phyloP scores from a whole-genome alignment of 2,113 vertebrate genomes.

The Hassar affinis region DNA sequence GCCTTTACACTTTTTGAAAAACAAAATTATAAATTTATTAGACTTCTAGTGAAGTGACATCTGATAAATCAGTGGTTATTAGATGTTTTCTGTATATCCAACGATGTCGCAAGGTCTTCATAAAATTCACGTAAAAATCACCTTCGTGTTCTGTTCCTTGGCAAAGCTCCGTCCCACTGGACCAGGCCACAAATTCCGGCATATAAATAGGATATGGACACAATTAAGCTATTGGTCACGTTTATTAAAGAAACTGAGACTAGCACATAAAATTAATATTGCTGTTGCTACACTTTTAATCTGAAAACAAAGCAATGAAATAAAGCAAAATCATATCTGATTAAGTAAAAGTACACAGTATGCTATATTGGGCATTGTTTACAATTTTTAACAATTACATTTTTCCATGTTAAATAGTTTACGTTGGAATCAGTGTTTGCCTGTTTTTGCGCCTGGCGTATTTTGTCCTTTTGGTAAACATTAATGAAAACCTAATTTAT shows the following conservation, averaged over 20 bases:
- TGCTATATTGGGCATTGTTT: not conserved
- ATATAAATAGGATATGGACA: constrained; percentile 2
- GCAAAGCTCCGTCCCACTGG: not conserved
- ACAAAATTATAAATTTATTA: not conserved
- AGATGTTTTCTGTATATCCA: not conserved
- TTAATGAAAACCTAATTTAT: not conserved
- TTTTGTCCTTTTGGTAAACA: not conserved
- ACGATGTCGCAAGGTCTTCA: not conserved
- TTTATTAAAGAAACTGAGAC: not conserved
- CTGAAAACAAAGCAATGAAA: not conserved
- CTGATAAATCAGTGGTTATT: not conserved
- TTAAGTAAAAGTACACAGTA: not conserved
- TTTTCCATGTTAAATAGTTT: not conserved
- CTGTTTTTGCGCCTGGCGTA: not conserved
- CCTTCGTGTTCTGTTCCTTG: not conserved
- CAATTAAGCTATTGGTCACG: not conserved
- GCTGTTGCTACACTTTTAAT: not conserved
- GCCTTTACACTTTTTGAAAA: not conserved
- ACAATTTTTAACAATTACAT: not conserved
- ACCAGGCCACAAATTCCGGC: not conserved
- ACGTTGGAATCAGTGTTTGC: not conserved
- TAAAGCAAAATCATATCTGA: not conserved
- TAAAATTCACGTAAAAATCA: not conserved
- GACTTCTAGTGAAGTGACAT: not conserved
- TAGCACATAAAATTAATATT: not conserved